Percentiles rank a stretch among this genome's conserved stretches.
Conservation (phyloP, 2,797 vertebrate genomes). For the Melanotaenia maccullochi region DNA sequence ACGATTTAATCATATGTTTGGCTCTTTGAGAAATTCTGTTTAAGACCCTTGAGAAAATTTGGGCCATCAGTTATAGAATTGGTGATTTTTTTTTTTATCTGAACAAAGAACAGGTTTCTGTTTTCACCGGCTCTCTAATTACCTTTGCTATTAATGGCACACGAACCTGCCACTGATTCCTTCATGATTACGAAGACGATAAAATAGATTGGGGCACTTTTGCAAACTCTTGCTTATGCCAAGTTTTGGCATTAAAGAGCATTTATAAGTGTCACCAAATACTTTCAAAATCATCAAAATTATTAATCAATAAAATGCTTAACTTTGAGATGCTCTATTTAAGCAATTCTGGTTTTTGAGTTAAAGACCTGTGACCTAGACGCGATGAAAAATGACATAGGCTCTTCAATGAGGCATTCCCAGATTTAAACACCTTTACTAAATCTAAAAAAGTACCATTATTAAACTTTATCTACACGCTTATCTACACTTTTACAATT, state of each 20-base stretch:
- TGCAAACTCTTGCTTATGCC: conserved; percentile 84
- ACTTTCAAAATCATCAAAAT: conserved; percentile 24
- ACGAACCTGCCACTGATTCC: conserved; percentile 87
- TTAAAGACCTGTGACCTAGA: conserved; percentile 61
- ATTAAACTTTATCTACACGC: no score
- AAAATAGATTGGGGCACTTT: conserved; percentile 89
- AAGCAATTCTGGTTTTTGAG: conserved; percentile 74
- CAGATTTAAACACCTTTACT: no score
- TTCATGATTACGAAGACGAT: conserved; percentile 93
- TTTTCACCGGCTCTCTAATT: conserved; percentile 91
- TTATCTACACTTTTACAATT: no score
- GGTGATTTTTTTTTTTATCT: conserved; percentile 46
- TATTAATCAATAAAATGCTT: background rate
- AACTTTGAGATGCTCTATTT: conserved; percentile 49
- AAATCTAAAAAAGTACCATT: no score
- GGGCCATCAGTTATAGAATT: conserved; percentile 67
- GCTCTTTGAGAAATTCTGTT: conserved; percentile 53
- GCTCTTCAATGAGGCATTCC: no score
- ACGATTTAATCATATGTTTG: conserved; percentile 51
- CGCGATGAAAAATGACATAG: no score
- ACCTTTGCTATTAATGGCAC: conserved; percentile 89
- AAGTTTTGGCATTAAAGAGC: conserved; percentile 85
- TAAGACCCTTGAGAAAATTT: conserved; percentile 63
- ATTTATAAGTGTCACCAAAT: conserved; percentile 84
- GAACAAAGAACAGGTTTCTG: conserved; percentile 78